Conservation (phyloP, 1,140 invertebrate genomes). For the Phortica variegata region DNA sequence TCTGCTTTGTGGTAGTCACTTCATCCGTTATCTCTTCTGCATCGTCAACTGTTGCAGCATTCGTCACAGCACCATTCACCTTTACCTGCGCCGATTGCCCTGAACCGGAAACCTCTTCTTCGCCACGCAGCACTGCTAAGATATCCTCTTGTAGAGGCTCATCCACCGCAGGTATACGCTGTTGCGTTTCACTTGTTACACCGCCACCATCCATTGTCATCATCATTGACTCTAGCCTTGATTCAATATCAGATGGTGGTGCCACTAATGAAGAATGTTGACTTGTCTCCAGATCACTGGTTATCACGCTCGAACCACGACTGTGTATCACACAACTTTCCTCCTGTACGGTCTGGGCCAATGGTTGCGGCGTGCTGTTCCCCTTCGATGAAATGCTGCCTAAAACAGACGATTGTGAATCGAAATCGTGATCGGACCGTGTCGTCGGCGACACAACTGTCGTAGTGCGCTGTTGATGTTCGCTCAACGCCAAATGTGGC, state of each 20-base stretch:
- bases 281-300: conserved; percentile 53
- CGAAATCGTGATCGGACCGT: conserved; percentile 50
- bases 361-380: conserved; percentile 42
- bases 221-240: conserved; percentile 51
- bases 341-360: conserved; percentile 44
- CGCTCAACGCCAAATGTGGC: conserved; percentile 58
- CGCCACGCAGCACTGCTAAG: conserved; percentile 45
- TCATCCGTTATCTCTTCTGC: conserved; percentile 17
- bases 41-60: not conserved
- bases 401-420: conserved; percentile 54
- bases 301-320: conserved; percentile 51
- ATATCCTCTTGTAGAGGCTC: conserved; percentile 50
- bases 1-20: conserved; percentile 26
- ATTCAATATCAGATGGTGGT: conserved; percentile 54
- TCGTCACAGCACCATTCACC: conserved; percentile 31
- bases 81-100: conserved; percentile 10
- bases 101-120: too few species aligned
- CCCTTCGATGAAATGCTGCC: conserved; percentile 56
- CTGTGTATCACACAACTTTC: conserved; percentile 53
- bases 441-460: conserved; percentile 40
- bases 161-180: conserved; percentile 5
- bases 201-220: conserved; percentile 47
- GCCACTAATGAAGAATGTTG: conserved; percentile 55
- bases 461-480: conserved; percentile 20
- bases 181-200: not conserved